Conservation (phyloP, 2,113 vertebrate genomes). For the Mandrillus leucophaeus region DNA sequence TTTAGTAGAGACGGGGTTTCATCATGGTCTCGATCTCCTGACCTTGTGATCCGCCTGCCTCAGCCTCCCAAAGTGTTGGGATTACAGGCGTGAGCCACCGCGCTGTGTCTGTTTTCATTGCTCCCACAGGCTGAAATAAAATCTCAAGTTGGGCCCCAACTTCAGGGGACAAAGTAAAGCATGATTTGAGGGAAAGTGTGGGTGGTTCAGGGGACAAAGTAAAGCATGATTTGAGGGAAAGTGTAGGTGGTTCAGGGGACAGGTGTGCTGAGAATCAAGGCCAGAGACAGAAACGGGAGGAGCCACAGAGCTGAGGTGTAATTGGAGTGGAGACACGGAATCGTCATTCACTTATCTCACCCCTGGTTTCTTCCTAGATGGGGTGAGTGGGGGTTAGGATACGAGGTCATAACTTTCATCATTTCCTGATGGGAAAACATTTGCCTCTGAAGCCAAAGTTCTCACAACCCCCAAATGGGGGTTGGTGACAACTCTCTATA, state of each 20-base stretch:
- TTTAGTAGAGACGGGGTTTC: too few species aligned
- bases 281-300: not conserved
- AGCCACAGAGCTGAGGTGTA: not conserved
- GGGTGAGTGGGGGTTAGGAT: not conserved
- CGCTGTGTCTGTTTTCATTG: not conserved
- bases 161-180: not conserved
- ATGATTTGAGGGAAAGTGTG: not conserved
- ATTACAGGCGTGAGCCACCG: too few species aligned
- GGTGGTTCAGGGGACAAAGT: not conserved
- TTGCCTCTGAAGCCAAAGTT: not conserved
- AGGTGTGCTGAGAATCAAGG: not conserved
- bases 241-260: not conserved
- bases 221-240: not conserved
- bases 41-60: too few species aligned
- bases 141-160: not conserved
- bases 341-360: not conserved
- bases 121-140: not conserved
- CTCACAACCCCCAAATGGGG: not conserved
- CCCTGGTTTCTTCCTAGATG: not conserved
- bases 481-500: not conserved
- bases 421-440: conserved; percentile 7
- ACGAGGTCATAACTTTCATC: not conserved
- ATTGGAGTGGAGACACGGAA: not conserved
- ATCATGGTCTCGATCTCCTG: too few species aligned
- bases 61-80: too few species aligned